Evolutionary conservation across 1,140 invertebrate genomes (phyloP), one percentile per base, ranked within the genome.

Genomic region (Agrypnia vestita): DNA sequence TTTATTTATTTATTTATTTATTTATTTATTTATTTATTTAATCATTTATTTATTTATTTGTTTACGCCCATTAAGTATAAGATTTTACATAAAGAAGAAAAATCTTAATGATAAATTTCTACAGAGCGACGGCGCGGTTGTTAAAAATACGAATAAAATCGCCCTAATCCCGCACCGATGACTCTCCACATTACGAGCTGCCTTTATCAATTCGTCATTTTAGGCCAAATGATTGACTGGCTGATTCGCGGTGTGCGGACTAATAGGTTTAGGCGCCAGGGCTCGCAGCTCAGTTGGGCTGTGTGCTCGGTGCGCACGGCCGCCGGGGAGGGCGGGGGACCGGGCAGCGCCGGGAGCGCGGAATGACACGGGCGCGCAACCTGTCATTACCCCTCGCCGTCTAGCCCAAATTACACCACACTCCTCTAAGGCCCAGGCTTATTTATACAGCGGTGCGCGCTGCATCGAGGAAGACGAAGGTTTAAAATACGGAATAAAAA

Each of bases 381-480:
- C 81, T 82, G 78, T 82, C 72, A 82, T 82, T 53, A 74, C 73
- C 53, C 76, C 69, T 19, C 77, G 25, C 74, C 81, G 81, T 76
- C 81, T 79, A 82, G 81, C 51, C 80, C 64, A 80, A 82, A 80
- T 82, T 80, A 79, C 77, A 76, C 77, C 80, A 51, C 53, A 72
- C 35, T 64, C 62, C 77, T 75, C 61, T 25, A 64, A 64, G 21
- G 4, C 13, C 35, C 61, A 13, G 12, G 6, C 25, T 35, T 35
- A 35, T 1, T 35, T 35, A 35, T 35, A 35, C 6, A 35, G 25
- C 25, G 25, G 25, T 35, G 6, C 25, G 25, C 25, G 6, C 25
- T 35, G 25, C 25, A 35, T 35, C 25, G 25, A 15, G 49, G 8
- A 51, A 51, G 49, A 51, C 8, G 11, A 51, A 13, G 11, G n/a